Conservation (phyloP, 1,140 invertebrate species). For the Stratiolaelaps scimitus region DNA sequence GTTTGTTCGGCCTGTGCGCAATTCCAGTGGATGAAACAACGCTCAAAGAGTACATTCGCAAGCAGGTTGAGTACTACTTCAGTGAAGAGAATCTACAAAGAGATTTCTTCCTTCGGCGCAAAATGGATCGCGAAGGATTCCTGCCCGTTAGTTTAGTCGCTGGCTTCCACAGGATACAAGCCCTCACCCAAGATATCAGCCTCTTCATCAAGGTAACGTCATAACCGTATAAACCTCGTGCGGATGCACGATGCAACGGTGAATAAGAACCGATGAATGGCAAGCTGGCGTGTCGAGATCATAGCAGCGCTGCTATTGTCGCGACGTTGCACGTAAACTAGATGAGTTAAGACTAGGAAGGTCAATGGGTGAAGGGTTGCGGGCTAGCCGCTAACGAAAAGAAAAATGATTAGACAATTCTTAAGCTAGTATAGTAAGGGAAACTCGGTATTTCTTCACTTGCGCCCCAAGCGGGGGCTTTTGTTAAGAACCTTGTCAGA, state of each 20-base stretch:
- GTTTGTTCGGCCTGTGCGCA: no score
- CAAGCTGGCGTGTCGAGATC: no score
- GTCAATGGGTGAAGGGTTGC: no score
- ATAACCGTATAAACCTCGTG: conserved; percentile 34
- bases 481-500: no score
- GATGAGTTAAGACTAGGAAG: no score
- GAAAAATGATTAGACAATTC: no score
- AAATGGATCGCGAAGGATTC: conserved; percentile 88
- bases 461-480: no score
- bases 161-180: conserved; percentile 83
- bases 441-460: no score
- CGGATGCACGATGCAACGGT: conserved; percentile 9
- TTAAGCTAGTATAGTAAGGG: no score
- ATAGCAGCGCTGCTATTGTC: no score
- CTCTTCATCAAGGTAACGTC: conserved; percentile 52
- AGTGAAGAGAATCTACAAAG: conserved; percentile 87
- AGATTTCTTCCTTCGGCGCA: conserved; percentile 88
- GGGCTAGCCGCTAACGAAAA: no score
- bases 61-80: conserved; percentile 96
- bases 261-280: conserved; percentile 26
- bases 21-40: conserved; percentile 44
- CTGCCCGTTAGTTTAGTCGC: conserved; percentile 83
- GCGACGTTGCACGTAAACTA: no score
- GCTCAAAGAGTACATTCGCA: conserved; percentile 62
- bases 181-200: conserved; percentile 66